Evolutionary conservation across 2,113 vertebrate genomes (phyloP), one percentile per base, ranked within the genome.

Genomic region (Triplophysa siluroides): DNA sequence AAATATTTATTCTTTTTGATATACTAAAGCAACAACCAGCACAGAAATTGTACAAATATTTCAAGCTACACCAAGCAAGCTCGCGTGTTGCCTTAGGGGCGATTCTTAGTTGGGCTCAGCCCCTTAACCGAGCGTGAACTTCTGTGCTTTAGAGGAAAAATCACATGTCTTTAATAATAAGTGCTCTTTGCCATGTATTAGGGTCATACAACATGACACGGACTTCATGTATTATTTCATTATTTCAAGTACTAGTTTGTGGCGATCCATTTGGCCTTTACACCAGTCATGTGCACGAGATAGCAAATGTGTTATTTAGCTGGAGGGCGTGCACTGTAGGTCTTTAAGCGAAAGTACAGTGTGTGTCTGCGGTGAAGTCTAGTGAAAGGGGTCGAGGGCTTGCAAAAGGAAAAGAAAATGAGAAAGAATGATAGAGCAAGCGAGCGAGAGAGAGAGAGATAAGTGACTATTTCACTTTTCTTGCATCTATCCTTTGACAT

Each of bases 401-500:
- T 58, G 54, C 54, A 38, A 54, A 38, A 71, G 4, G 24, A 33
- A 21, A 29, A 52, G 23, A 8, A 38, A 38, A 38, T 38, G 0
- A 38, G 33, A 38, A 38, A 38, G 33, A 38, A 38, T 38, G 33
- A 38, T 38, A 38, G 7, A 38, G 33, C 33, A 41, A 69, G 60
- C 79, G 10, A 58, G 56, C 64, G 21, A 56, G 24, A 63, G 41
- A 67, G 12, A 43, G n/a, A 19, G 21, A 69, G 61, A 72, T 67
- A 8, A 74, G 23, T 24, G 13, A 52, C 23, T 56, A 18, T 26
- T 78, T 29, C 50, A 41, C 54, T 41, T 78, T 76, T 69, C 69
- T 78, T n/a, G 58, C 50, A 63, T 83, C 78, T 58, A 50, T 75
- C 8, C 65, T 61, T 76, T 82, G 82, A 85, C 82, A 84, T 84